Evolutionary conservation across 1,140 invertebrate species (phyloP), one percentile per base, ranked within the genome.

Genomic region (Nomia melanderi): DNA sequence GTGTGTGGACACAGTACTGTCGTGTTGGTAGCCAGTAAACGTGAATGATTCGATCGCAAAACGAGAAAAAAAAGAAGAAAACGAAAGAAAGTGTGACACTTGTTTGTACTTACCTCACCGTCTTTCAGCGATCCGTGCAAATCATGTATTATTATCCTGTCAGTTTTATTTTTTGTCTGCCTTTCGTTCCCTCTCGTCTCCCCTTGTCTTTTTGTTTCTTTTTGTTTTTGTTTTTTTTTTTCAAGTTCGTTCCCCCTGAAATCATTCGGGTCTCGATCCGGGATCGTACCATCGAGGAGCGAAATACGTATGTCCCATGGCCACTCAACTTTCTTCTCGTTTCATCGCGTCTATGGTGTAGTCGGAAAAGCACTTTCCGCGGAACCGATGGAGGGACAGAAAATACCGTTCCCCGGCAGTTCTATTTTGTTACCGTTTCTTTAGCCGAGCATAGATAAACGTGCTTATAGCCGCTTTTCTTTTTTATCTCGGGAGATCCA

Each of bases 231-330:
- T 72, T n/a, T n/a, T 9, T 50, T 17, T 36, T 65, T 44, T 12
- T 39, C 29, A 56, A 54, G 47, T 65, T 36, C 20, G 17, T 57
- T 29, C 39, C 50, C 50, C 39, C 47, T 60, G 54, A 64, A n/a
- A 54, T 64, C 59, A 27, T 62, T 69, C 72, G 29, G 12, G 20
- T 56, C 44, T 25, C 33, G 71, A 62, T 14, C 54, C n/a, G n/a
- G 36, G 59, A 77, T 50, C 77, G 33, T 27, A 63, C 33, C 39
- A 27, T 57, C 44, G 25, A 67, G 65, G 36, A 62, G 56, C n/a
- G n/a, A n/a, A n/a, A 23, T 23, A 85, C 77, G 87, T 88, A 88
- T 89, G 88, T 87, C 87, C 88, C 86, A 88, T 89, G 88, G 87
- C 84, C 81, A 87, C 69, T 81, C 76, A 66, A 60, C 75, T 53